phyloP scores from a whole-genome alignment of 2,888 invertebrate species.

The Platycheirus rosarum region DNA sequence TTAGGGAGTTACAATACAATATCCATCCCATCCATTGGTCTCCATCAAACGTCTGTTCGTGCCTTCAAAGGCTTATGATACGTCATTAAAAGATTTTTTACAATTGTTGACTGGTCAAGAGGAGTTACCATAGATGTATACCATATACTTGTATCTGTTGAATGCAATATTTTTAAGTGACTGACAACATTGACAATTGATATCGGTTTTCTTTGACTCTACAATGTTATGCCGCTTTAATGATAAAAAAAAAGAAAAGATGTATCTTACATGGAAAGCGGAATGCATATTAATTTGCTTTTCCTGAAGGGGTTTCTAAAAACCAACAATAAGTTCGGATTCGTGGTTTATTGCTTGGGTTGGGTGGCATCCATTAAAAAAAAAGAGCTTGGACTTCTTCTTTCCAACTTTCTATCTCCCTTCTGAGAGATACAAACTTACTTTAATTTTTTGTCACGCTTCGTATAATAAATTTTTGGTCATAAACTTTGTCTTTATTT shows the following conservation, averaged over 20 bases:
- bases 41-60: too few relatives aligned
- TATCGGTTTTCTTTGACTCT: constrained; percentile 45
- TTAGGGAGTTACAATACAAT: too few relatives aligned
- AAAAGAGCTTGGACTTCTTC: constrained; percentile 11
- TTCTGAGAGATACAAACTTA: background rate
- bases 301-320: background rate
- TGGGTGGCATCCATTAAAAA: background rate
- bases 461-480: constrained; percentile 31
- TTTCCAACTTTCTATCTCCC: background rate
- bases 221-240: constrained; percentile 13
- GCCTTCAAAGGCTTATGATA: background rate
- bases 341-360: background rate
- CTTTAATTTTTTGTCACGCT: constrained; percentile 40
- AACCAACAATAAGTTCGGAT: background rate
- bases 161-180: constrained; percentile 19
- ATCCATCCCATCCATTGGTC: too few relatives aligned
- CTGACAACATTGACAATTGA: constrained; percentile 36
- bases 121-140: too few relatives aligned
- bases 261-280: background rate
- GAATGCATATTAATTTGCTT: constrained; percentile 30
- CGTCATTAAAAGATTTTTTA: constrained; percentile 31
- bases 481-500: constrained; percentile 31
- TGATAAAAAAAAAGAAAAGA: constrained; percentile 1
- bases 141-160: background rate
- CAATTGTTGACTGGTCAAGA: constrained; percentile 29